Evolutionary conservation across 1,140 invertebrate species (phyloP), one percentile per base, ranked within the genome.

Genomic region (Bacillus rossius): DNA sequence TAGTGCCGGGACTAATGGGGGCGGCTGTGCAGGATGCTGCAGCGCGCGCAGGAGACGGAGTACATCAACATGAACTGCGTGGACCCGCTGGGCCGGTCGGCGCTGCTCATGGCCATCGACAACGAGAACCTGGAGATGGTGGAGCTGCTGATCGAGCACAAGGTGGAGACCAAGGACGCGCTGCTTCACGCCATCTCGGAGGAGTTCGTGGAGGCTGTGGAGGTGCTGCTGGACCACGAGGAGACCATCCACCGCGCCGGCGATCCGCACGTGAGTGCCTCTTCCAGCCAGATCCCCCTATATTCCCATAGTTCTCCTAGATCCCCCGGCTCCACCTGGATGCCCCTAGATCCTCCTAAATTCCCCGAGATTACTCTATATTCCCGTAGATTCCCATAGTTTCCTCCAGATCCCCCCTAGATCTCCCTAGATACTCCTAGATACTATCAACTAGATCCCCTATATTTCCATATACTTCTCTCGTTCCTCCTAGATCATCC

Each of bases 41-140:
- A 91, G 68, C 81, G 84, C 57, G 86, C 88, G 1, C 80, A 84
- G 60, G 88, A 91, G 68, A 86, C 87, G 14, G 83, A 84, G 0
- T 84, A 86, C 71, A 86, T 98, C 71, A 96, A 98, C 77, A 91
- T 98, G 65, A 98, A 99, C 77, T 98, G 96, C 76, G 91, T 96
- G 43, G 96, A 99, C 80, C 94, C 95, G 1, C 79, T 99, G 65
- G 96, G 92, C 37, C 79, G 93, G 63, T 91, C 89, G 48, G 94
- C 93, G 0, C 81, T 96, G 8, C 81, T 96, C 47, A 96, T 96
- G 91, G 94, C 96, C 58, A 99, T 99, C 63, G 96, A 99, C 78
- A 98, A 98, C 78, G 96, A 99, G 79, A 99, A 99, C 76, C 82
- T 98, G 60, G 96, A 99, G 77, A 98, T 99, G 95, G 93, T 99